Evolutionary conservation across 1,140 invertebrate genomes (phyloP).

Genomic region (Camponotus vicinus): DNA sequence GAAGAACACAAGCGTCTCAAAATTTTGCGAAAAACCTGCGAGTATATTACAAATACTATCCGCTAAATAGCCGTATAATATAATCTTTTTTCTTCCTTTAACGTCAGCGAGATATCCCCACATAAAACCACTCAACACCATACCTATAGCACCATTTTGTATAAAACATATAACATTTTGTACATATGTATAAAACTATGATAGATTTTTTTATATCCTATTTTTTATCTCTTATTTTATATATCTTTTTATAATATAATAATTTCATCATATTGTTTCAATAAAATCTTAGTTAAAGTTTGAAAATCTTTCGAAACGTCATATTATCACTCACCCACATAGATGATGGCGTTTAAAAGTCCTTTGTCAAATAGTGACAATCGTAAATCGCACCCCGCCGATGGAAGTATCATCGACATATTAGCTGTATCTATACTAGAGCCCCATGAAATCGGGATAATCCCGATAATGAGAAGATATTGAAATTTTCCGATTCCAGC

Average conservation of each 20-base stretch:
- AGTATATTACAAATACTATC: conserved; percentile 90
- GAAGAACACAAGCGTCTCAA: conserved; percentile 89
- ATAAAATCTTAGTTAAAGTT: neutral
- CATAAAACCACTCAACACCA: conserved; percentile 92
- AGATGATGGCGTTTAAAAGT: conserved; percentile 89
- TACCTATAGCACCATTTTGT: conserved; percentile 87
- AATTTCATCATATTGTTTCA: neutral
- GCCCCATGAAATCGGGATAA: conserved; percentile 89
- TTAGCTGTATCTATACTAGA: conserved; percentile 89
- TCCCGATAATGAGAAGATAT: conserved; percentile 87
- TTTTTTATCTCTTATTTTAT: conserved; percentile 5
- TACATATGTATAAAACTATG: conserved; percentile 24
- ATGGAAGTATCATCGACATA: conserved; percentile 90
- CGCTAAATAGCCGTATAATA: conserved; percentile 90
- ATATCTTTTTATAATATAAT: neutral
- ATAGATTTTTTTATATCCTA: neutral
- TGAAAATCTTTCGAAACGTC: conserved; percentile 20
- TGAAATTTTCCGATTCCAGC: conserved; percentile 90
- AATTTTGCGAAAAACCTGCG: conserved; percentile 90
- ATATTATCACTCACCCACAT: conserved; percentile 87
- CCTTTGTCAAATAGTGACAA: conserved; percentile 90
- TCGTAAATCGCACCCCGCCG: conserved; percentile 90
- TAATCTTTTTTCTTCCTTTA: conserved; percentile 90
- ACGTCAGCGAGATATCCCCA: conserved; percentile 94
- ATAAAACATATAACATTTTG: too few species aligned